A percentile compares a stretch with the other conserved stretches of the same genome.
Conservation (phyloP, 1,140 invertebrate genomes). For the Heliothis virescens region DNA sequence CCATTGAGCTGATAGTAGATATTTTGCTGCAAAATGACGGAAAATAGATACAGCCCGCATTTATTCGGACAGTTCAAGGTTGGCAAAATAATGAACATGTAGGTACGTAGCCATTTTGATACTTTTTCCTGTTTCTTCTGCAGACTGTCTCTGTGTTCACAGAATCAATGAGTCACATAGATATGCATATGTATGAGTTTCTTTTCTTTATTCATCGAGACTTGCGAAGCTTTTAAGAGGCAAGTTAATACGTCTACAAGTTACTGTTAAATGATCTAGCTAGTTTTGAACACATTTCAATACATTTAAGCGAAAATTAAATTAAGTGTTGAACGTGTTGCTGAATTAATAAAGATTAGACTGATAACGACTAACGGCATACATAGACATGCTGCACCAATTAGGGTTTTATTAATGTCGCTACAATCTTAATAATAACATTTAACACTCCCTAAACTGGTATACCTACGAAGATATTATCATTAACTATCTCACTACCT, state of each 20-base stretch:
- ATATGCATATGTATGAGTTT: neutral
- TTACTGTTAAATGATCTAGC: neutral
- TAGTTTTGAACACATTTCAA: neutral
- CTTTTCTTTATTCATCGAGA: neutral
- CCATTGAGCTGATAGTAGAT: conserved; percentile 55
- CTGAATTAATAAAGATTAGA: conserved; percentile 7
- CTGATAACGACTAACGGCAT: neutral
- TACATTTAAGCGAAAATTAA: neutral
- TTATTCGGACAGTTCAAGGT: conserved; percentile 31
- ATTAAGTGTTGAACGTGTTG: neutral
- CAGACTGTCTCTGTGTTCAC: neutral
- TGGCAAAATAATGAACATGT: neutral
- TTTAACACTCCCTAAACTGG: conserved; percentile 19
- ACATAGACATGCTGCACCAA: neutral
- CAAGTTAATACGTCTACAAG: neutral
- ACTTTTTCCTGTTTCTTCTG: conserved; percentile 2
- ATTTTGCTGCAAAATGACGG: conserved; percentile 18
- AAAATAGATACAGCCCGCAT: conserved; percentile 40
- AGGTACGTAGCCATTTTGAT: neutral
- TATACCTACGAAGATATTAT: neutral
- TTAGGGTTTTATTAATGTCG: conserved; percentile 2
- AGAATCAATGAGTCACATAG: neutral
- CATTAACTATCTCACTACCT: neutral
- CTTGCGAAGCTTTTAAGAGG: neutral
- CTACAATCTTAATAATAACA: neutral